Base-by-base conservation (phyloP, 1,140 invertebrate species). In the Micrasema minimum region DNA sequence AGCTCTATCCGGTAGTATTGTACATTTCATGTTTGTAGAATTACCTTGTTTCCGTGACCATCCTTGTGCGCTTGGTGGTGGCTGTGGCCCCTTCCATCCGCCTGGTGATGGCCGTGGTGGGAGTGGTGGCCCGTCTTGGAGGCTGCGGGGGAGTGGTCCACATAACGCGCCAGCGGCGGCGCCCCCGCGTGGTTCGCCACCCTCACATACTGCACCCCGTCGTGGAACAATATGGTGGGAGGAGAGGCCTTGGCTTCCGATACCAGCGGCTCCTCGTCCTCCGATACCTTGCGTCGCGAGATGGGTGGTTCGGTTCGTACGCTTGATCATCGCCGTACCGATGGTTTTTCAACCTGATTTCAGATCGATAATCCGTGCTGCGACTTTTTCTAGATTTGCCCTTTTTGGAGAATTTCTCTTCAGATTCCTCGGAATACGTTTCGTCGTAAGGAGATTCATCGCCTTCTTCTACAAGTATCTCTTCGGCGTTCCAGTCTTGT, bases 231-330 rank as follows among this genome's bases (percentile, higher is more conserved):
- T 3, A 20, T n/a, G 14, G 70, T 59, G 12, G 69, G 69, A 26
- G 66, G 62, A 22, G 64, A 37, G 16, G 51, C 4, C 3, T 79
- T 80, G 9, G 79, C 80, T n/a, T 78, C 77, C 1, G 78, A 75
- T 5, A 75, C 72, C 0, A 76, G 78, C 3, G 80, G 78, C 0
- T 77, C 80, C 23, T 79, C 76, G 2, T 85, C 85, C 2, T 84
- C 85, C 18, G 80, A 79, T 57, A 81, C 77, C 72, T 85, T 83
- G 66, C 87, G 18, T 55, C 11, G 2, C 69, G 69, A 45, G 79
- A 65, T 4, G 59, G 71, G 11, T 53, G 26, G 9, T 76, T 72
- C 14, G 79, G 76, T 20, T 78, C 76, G 41, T 74, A 76, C 26
- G 77, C 18, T 7, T 53, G 71, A 11, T 76, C 71, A 12, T 75